Base-by-base conservation (phyloP, 1,140 invertebrate species). In the Potamilus streckersoni region DNA sequence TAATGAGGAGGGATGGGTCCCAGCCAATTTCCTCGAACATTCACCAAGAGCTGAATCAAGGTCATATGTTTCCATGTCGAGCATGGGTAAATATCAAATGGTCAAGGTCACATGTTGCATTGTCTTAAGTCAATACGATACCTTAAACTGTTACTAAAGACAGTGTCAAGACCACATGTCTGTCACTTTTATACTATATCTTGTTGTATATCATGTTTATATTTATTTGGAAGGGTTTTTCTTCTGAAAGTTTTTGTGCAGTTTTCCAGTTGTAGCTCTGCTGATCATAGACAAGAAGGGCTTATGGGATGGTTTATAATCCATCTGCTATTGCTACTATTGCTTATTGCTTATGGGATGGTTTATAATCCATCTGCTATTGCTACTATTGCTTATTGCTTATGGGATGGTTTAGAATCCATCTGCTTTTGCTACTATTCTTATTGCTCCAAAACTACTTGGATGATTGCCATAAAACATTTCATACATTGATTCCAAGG, bases 1-100 rank as follows among this genome's bases (percentile, higher is more conserved):
- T 13, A 93, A 92, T 77, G 92, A 92, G 78, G 96, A 97, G 90
- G 96, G 96, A 31, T 98, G 96, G 96, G 96, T 95, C 60, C 96
- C 96, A 55, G 95, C 95, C 8, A 95, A 95, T n/a, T 98, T 97
- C 89, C 91, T 98, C 80, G 96, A 97, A 78, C 85, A 95, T 93
- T 69, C 80, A 62, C 79, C 76, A n/a, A 79, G 80, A 72, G 76
- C 74, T 61, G 81, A 82, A 20, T 88, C 86, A 58, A 78, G 86
- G 64, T 90, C 89, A 16, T 85, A 89, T 27, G 88, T 89, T 19
- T 91, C 91, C 19, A 84, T 90, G 61, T 90, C 90, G 65, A 91
- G 90, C 79, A 88, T 90, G 82, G 90, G 90, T 89, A 82, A 75
- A 69, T 64, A 69, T 31, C 23, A 49, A 68, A 20, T 11, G n/a